These are phyloP conservation scores for Caenorhabditis sp. DNA, from an alignment of 2,888 invertebrate species.

Conservation along the genomic window DNA sequence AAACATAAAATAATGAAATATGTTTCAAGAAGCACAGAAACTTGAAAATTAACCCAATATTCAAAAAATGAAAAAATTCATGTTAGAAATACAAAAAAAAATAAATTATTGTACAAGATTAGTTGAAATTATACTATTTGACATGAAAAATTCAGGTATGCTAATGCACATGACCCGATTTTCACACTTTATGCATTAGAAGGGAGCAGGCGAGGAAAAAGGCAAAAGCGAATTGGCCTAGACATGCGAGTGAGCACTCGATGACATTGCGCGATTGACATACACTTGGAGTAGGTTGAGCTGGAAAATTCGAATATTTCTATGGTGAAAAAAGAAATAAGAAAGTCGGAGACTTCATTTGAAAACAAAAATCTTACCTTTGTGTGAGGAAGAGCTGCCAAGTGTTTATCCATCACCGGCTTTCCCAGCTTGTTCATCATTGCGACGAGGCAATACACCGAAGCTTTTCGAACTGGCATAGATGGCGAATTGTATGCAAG, in stretches of 20 bases:
- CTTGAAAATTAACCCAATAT: too few relatives aligned
- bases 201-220: too few relatives aligned
- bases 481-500: conserved; percentile 31
- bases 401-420: conserved; percentile 18
- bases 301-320: too few relatives aligned
- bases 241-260: conserved; percentile 34
- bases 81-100: too few relatives aligned
- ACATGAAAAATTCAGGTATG: too few relatives aligned
- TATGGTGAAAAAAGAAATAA: too few relatives aligned
- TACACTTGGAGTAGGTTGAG: conserved; percentile 34
- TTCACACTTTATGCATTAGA: neutral
- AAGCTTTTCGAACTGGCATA: conserved; percentile 27
- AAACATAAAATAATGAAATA: too few relatives aligned
- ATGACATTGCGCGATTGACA: conserved; percentile 28
- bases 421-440: conserved; percentile 42
- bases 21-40: too few relatives aligned
- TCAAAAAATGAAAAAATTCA: too few relatives aligned
- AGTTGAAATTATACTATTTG: too few relatives aligned
- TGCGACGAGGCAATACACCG: conserved; percentile 38
- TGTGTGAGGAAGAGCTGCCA: conserved; percentile 11
- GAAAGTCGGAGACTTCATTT: too few relatives aligned
- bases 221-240: neutral
- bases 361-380: conserved; percentile 6
- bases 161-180: neutral
- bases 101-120: too few relatives aligned